These are phyloP conservation scores for Rostratula benghalensis DNA, from an alignment of 2,113 vertebrate genomes.

Conservation along the genomic window DNA sequence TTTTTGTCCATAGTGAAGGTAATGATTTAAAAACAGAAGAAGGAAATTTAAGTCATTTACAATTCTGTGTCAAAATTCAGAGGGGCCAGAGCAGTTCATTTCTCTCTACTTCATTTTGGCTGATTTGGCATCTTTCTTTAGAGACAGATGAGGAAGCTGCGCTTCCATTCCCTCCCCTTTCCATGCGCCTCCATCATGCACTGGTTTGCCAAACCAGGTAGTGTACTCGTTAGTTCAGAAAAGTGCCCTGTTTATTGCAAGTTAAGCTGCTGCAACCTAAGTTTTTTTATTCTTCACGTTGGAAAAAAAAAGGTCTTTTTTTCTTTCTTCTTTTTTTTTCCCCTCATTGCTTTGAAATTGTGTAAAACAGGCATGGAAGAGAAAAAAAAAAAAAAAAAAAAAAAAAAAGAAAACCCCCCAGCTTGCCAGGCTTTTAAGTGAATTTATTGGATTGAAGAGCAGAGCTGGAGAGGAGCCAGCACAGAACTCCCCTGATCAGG, in stretches of 20 bases:
- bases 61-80: not conserved
- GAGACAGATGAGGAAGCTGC: not conserved
- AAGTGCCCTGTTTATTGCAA: not conserved
- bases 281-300: not conserved
- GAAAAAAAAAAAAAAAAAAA: not conserved
- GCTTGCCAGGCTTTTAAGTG: slow-evolving; percentile 41
- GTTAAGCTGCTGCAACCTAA: not conserved
- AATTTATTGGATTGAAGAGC: slow-evolving; percentile 16
- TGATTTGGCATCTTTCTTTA: not conserved
- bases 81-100: not conserved
- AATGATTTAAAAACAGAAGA: not conserved
- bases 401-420: not conserved
- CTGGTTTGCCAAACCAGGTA: not conserved
- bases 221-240: not conserved
- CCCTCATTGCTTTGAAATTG: not conserved
- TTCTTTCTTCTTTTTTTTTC: not conserved
- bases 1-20: not conserved
- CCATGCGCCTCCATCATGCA: not conserved
- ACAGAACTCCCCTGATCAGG: not conserved
- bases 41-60: not conserved
- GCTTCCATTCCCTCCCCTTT: not conserved
- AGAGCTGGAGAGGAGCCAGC: slow-evolving; percentile 19
- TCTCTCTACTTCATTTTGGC: not conserved
- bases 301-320: not conserved
- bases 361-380: not conserved